phyloP scores from a whole-genome alignment of 2,888 invertebrate species.

The Diadegma fenestrale region DNA sequence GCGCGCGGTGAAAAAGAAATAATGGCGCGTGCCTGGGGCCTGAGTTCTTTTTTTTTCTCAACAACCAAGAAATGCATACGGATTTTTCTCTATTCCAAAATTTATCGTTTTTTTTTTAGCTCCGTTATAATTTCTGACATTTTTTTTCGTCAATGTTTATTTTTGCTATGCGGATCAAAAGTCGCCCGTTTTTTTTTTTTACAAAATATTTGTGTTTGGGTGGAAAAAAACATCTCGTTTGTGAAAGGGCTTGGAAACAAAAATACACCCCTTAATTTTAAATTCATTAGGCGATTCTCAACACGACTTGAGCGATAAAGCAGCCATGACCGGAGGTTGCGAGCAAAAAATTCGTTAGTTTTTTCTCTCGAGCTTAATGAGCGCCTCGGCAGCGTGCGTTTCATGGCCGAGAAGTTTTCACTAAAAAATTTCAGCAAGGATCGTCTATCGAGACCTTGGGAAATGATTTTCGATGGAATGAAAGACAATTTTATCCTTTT shows the following conservation, averaged over 20 bases:
- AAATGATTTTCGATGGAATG: neutral
- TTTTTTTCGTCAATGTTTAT: neutral
- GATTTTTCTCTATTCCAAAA: neutral
- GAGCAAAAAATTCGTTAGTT: slow-evolving; percentile 29
- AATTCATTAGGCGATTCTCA: slow-evolving; percentile 80
- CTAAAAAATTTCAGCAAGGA: neutral
- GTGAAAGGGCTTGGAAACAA: slow-evolving; percentile 37
- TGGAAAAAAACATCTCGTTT: slow-evolving; percentile 10
- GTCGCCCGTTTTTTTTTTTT: neutral
- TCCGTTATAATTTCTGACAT: neutral
- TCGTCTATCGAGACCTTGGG: neutral
- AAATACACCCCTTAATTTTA: slow-evolving; percentile 77
- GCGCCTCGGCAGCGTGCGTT: neutral
- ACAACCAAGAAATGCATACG: neutral
- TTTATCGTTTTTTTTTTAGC: neutral
- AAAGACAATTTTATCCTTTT: neutral
- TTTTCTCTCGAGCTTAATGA: slow-evolving; percentile 16
- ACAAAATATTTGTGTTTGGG: neutral
- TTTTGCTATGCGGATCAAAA: neutral
- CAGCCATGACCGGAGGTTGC: slow-evolving; percentile 70
- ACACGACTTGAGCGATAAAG: slow-evolving; percentile 73
- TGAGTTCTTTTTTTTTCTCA: slow-evolving; percentile 7
- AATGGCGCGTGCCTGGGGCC: slow-evolving; percentile 70
- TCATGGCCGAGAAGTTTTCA: neutral
- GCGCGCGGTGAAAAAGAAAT: slow-evolving; percentile 56